Conservation (phyloP, 2,888 invertebrate species). For the Sinohyriopsis cumingii region DNA sequence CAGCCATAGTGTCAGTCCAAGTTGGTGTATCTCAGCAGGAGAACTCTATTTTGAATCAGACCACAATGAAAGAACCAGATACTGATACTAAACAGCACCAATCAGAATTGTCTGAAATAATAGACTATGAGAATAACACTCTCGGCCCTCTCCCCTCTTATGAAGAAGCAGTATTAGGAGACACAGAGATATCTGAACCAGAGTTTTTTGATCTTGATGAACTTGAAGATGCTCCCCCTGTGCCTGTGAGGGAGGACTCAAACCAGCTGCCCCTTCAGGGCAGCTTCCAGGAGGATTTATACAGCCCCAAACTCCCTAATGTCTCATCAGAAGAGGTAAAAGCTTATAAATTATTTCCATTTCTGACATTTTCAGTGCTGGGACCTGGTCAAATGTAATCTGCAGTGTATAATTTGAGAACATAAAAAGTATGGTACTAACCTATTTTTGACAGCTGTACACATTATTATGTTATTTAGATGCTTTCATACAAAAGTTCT, state of each 20-base stretch:
- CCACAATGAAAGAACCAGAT: constrained; percentile 24
- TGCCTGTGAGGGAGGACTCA: constrained; percentile 49
- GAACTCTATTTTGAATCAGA: constrained; percentile 16
- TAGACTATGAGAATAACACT: constrained; percentile 42
- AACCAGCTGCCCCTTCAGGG: constrained; percentile 21
- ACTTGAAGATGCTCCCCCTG: constrained; percentile 45
- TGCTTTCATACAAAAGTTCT: too few relatives aligned
- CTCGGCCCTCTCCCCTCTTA: constrained; percentile 48
- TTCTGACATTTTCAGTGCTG: too few relatives aligned
- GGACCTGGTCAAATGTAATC: too few relatives aligned
- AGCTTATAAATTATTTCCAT: constrained; percentile 2
- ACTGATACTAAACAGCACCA: constrained; percentile 15
- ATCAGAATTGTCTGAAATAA: constrained; percentile 22
- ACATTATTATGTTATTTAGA: too few relatives aligned
- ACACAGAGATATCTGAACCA: constrained; percentile 17
- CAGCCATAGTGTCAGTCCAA: too few relatives aligned
- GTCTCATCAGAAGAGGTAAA: constrained; percentile 50
- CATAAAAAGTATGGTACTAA: too few relatives aligned
- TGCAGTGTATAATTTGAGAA: too few relatives aligned
- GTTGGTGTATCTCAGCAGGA: too few relatives aligned
- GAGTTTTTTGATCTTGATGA: constrained; percentile 47
- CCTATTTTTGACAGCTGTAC: too few relatives aligned
- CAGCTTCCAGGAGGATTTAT: constrained; percentile 6
- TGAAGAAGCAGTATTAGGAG: constrained; percentile 49
- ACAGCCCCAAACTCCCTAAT: constrained; percentile 16